Percentiles rank a stretch among this genome's conserved stretches.
Evolutionary conservation across 2,797 vertebrate species (phyloP).

Genomic region (Ciconia nigra): DNA sequence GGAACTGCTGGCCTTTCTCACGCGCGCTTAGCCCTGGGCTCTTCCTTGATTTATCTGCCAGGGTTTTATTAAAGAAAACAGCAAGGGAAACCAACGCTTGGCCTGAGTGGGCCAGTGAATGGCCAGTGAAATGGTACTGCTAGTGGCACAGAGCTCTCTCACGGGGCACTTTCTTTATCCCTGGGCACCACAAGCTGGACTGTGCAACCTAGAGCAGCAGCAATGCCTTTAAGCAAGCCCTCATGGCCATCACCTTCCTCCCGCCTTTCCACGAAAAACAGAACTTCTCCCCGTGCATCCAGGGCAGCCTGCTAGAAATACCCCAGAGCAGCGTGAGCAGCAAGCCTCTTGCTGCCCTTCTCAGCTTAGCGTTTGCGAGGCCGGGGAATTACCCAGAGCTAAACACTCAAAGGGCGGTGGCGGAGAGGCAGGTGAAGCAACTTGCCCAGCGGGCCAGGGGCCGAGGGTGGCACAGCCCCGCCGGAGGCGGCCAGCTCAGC

Average conservation of each 20-base stretch:
- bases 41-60: not conserved
- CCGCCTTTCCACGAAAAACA: not conserved
- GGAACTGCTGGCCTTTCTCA: not conserved
- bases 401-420: not conserved
- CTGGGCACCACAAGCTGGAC: not conserved
- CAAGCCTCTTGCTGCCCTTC: not conserved
- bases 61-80: not conserved
- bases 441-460: not conserved
- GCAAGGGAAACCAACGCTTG: not conserved
- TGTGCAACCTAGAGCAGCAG: not conserved
- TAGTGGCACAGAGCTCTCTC: not conserved
- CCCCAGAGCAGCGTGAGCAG: not conserved
- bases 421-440: not conserved
- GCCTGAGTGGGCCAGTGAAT: not conserved
- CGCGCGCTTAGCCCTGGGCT: fast-evolving
- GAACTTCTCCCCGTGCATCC: not conserved
- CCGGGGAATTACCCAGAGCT: not conserved
- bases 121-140: not conserved
- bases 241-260: not conserved
- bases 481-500: not conserved
- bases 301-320: not conserved
- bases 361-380: not conserved
- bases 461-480: not conserved
- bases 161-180: not conserved
- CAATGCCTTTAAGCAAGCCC: not conserved